A percentile compares a stretch with the other conserved stretches of the same genome.
phyloP scores from a whole-genome alignment of 2,797 vertebrate genomes.

The Oceanodroma leucorhoa region DNA sequence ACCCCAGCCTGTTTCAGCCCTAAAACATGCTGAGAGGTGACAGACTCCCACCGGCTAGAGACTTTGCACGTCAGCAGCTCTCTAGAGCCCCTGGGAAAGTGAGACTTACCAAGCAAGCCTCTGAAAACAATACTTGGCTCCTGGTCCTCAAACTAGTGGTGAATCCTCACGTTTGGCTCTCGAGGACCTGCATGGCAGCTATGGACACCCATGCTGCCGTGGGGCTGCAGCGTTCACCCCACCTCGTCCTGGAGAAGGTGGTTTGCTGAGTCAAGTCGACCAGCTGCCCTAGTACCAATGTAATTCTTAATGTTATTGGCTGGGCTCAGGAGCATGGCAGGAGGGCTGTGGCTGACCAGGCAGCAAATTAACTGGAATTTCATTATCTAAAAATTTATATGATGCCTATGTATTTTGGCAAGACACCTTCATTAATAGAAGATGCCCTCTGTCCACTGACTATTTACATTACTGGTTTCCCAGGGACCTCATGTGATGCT shows the following conservation, averaged over 20 bases:
- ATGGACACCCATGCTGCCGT: fast-evolving
- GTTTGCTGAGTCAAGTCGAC: neutral
- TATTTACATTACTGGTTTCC: constrained; percentile 5
- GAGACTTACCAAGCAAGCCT: neutral
- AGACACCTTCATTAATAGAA: constrained; percentile 17
- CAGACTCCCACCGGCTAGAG: neutral
- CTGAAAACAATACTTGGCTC: neutral
- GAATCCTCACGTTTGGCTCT: neutral
- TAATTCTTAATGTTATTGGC: neutral
- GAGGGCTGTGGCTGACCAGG: constrained; percentile 9
- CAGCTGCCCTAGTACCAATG: neutral
- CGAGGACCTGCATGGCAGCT: fast-evolving
- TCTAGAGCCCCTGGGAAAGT: neutral
- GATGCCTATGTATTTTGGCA: neutral
- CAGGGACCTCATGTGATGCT: neutral
- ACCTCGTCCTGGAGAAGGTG: neutral
- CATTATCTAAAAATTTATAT: constrained; percentile 31
- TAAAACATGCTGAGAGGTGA: neutral
- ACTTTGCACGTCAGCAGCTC: neutral
- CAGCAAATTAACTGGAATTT: constrained; percentile 45
- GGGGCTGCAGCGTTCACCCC: neutral
- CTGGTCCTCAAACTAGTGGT: neutral
- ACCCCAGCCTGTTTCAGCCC: neutral
- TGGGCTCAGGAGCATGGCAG: neutral
- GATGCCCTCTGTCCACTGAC: neutral